Base-by-base conservation (phyloP, 2,797 vertebrate species). In the Botia kubotai region DNA sequence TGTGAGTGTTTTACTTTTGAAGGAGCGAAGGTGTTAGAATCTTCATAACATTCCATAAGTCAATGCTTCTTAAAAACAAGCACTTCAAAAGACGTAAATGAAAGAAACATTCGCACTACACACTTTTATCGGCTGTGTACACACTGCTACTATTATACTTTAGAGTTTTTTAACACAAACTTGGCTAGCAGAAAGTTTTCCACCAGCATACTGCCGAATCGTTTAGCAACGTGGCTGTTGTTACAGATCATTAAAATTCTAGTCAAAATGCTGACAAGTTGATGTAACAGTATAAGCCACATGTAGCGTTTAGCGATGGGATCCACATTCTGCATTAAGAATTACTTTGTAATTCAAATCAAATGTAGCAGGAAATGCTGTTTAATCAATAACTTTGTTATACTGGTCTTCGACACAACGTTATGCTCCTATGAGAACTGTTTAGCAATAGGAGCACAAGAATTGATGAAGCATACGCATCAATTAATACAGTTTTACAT, bases 21-120 rank as follows among this genome's bases (percentile, higher is more conserved):
- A 81, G 78, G 52, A 77, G 52, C 72, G 53, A 58, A 75, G 53
- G 65, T 81, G 65, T 66, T 83, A 75, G 66, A 85, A 77, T 52
- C 66, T 71, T 57, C 36, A 60, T 78, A 57, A 62, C 26, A 39
- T 65, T 46, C 43, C 12, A 72, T 75, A 75, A 85, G 43, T 85
- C 79, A 83, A 39, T 57, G 75, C 78, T 68, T 83, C 70, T 75
- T 57, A 74, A 75, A 67, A 66, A 78, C 62, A 26, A 11, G 63
- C 81, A 69, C 23, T 72, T 74, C 65, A 78, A 26, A 62, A 74
- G 53, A 67, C 23, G 62, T 53, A 80, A 79, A 74, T 70, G 73
- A 46, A 21, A 36, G 43, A 73, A 73, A 80, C 48, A 55, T 43
- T 53, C 23, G 3, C 48, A 39, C 48, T 26, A 55, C 46, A 80